Base-by-base conservation (phyloP, 2,797 vertebrate species). In the Ataeniobius toweri region DNA sequence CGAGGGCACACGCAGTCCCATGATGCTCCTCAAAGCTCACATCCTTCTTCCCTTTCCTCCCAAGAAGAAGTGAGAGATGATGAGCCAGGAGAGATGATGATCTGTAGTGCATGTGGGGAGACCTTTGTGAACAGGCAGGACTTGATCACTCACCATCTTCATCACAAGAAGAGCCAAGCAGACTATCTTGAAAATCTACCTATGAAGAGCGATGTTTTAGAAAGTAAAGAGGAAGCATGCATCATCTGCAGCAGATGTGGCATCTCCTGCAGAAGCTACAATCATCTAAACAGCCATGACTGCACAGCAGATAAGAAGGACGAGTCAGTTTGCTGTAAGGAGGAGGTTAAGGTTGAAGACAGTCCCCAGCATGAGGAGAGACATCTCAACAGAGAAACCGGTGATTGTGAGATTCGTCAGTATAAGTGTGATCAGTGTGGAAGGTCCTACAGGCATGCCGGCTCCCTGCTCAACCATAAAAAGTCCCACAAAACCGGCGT, bases 401-500 rank as follows among this genome's bases (percentile, higher is more conserved):
- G 50, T 3, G 87, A 76, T 12, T 55, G 59, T 0, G 88, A 86
- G 73, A 89, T 92, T 59, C 95, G 96, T 0, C 97, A 94, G 9
- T 96, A 96, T 80, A 94, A 92, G 73, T 98, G 97, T 79, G 93
- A 96, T 56, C 96, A 97, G 76, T 98, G 97, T 36, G 97, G 97
- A 1, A 95, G 97, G 1, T 96, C 96, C 0, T 98, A 98, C 86
- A 95, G 97, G 82, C 97, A 98, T 0, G 96, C 97, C 0, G 97
- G 97, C 65, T 98, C 97, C 9, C 95, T 98, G 48, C 96, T 98
- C 6, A 98, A 98, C 90, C 97, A 98, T 88, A 97, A 97, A 72
- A 98, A 97, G 91, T 98, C 96, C 24, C 97, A 98, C 89, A 96
- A 97, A 90, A 98, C 96, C 0, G 97, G 97, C 31, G 95, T 97